Conservation (phyloP, 2,113 vertebrate genomes). For the Chaetodon auriga region DNA sequence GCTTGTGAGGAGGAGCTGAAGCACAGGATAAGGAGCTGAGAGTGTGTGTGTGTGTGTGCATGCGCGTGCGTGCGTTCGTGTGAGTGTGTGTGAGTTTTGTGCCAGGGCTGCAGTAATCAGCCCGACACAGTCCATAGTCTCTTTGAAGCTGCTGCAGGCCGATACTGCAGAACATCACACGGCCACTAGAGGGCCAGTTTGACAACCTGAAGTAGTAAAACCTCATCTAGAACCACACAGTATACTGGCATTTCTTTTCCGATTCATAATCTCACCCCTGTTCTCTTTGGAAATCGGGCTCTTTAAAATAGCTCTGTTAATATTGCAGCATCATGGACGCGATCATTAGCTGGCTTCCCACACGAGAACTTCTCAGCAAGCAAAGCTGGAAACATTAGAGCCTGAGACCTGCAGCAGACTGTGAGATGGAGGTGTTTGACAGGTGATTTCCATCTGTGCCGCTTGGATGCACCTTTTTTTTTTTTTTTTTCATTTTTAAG, state of each 20-base stretch:
- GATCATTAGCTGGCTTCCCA: background rate
- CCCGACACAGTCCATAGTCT: constrained; percentile 43
- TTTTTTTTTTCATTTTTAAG: background rate
- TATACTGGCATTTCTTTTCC: background rate
- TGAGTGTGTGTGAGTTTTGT: constrained; percentile 16
- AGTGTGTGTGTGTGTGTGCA: background rate
- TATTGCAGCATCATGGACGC: too few species aligned
- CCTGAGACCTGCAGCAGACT: background rate
- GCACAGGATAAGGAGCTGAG: constrained; percentile 40
- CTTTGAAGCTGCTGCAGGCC: constrained; percentile 43
- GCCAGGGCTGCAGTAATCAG: constrained; percentile 66
- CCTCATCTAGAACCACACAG: background rate
- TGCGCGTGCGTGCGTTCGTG: background rate
- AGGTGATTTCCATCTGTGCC: background rate
- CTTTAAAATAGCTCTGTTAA: background rate
- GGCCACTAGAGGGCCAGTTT: constrained; percentile 61
- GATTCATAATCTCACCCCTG: background rate
- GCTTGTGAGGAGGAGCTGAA: constrained; percentile 43
- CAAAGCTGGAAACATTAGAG: background rate
- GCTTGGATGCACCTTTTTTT: background rate
- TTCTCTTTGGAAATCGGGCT: background rate
- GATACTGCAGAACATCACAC: constrained; percentile 38
- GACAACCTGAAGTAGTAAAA: background rate
- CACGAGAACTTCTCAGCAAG: background rate
- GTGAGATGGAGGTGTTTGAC: background rate